phyloP scores from a whole-genome alignment of 2,888 invertebrate genomes.

The Folsomia manolachei region DNA sequence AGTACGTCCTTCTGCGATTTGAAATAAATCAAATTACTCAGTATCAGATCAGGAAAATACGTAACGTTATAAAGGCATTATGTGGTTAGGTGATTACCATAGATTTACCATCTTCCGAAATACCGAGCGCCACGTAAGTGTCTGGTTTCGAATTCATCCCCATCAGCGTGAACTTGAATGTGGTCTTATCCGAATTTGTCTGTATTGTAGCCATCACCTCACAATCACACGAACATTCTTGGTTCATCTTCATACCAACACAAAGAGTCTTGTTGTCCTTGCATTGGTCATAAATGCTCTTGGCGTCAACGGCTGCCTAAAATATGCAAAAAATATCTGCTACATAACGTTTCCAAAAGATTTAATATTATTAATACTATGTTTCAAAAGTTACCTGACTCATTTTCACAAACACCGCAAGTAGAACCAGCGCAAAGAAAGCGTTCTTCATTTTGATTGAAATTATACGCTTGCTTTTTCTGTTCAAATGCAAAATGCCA shows the following conservation, averaged over 20 bases:
- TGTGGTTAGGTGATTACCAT: slow-evolving; percentile 8
- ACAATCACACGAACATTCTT: background rate
- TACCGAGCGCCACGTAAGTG: slow-evolving; percentile 16
- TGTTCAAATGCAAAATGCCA: too few relatives aligned
- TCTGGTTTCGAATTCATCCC: background rate
- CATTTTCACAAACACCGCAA: too few relatives aligned
- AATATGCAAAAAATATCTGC: too few relatives aligned
- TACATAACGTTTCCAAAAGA: too few relatives aligned
- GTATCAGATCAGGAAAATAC: background rate
- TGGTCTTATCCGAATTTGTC: background rate
- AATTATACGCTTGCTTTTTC: too few relatives aligned
- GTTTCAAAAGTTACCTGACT: too few relatives aligned
- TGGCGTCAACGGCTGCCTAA: too few relatives aligned
- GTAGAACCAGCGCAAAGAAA: too few relatives aligned
- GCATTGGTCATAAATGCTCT: background rate
- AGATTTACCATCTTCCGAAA: slow-evolving; percentile 1
- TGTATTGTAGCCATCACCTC: slow-evolving; percentile 8
- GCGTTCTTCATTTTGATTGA: too few relatives aligned
- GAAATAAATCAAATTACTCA: too few relatives aligned
- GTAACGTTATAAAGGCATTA: background rate
- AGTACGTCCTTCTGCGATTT: background rate
- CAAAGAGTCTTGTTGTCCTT: background rate
- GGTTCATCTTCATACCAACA: background rate
- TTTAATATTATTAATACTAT: too few relatives aligned
- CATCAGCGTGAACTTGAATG: background rate